Percentiles rank a stretch among this genome's conserved stretches.
Evolutionary conservation across 1,140 invertebrate genomes (phyloP).

Genomic region (Drosophila lacteicornis): DNA sequence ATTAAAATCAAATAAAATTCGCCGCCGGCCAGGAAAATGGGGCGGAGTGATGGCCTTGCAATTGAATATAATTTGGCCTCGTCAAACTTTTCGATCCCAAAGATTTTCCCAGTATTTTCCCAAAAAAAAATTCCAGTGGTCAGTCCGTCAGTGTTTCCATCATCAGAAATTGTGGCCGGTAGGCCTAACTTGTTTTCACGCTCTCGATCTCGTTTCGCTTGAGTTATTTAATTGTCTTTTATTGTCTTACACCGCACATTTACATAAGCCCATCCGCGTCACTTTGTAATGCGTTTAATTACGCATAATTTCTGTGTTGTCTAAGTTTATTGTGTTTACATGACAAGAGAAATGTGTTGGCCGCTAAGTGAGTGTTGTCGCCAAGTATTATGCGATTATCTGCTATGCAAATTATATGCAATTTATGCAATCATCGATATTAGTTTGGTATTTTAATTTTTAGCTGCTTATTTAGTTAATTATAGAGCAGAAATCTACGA

Average conservation of each 20-base stretch:
- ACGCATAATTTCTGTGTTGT: constrained; percentile 52
- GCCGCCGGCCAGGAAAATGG: constrained; percentile 38
- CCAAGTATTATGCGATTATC: constrained; percentile 24
- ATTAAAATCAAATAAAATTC: constrained; percentile 79
- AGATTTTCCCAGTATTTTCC: constrained; percentile 20
- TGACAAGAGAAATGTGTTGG: constrained; percentile 39
- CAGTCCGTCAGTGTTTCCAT: constrained; percentile 1
- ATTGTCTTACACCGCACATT: constrained; percentile 43
- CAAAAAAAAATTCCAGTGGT: constrained; percentile 1
- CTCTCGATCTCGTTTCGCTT: constrained; percentile 22
- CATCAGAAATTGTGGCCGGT: background rate
- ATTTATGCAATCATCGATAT: constrained; percentile 1
- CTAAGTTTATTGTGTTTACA: constrained; percentile 63
- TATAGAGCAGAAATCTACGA: background rate
- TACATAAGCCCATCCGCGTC: constrained; percentile 51
- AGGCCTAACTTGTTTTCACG: constrained; percentile 30
- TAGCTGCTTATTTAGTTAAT: background rate
- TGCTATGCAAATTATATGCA: constrained; percentile 9
- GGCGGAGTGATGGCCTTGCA: constrained; percentile 24
- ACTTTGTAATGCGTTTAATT: constrained; percentile 61
- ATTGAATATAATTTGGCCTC: constrained; percentile 34
- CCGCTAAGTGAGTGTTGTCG: constrained; percentile 36
- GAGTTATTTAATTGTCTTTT: constrained; percentile 57
- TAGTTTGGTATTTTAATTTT: background rate
- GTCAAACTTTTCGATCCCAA: background rate